phyloP scores from a whole-genome alignment of 2,113 vertebrate genomes.

The Protobothrops mucrosquamatus region DNA sequence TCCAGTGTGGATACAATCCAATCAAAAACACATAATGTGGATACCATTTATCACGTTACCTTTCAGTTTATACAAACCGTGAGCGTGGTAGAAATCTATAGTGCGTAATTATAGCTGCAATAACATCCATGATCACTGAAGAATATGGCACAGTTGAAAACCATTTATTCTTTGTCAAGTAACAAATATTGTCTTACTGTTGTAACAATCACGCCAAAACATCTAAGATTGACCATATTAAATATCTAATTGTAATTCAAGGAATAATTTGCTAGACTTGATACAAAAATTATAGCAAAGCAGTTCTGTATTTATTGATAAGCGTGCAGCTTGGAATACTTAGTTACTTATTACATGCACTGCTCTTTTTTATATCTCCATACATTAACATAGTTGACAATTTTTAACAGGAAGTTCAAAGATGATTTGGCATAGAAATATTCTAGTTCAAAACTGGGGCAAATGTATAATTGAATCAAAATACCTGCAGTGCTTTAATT shows the following conservation, averaged over 20 bases:
- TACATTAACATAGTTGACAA: neutral
- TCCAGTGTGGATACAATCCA: neutral
- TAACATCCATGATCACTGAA: neutral
- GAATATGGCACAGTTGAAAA: neutral
- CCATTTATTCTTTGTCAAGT: neutral
- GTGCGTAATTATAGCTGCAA: neutral
- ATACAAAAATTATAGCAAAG: neutral
- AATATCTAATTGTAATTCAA: neutral
- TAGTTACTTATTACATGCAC: neutral
- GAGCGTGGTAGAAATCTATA: neutral
- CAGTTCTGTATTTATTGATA: neutral
- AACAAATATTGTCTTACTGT: neutral
- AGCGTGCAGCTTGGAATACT: neutral
- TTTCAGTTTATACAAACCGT: neutral
- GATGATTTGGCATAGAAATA: neutral
- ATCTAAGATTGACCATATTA: neutral
- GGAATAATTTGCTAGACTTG: neutral
- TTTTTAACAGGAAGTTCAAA: neutral
- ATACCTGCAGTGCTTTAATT: neutral
- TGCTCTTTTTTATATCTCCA: neutral
- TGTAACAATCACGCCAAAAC: no score
- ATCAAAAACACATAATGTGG: neutral
- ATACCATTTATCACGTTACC: neutral
- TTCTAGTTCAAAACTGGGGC: neutral
- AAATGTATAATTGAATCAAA: neutral